Conservation (phyloP, 2,113 vertebrate genomes). For the Larimichthys crocea region DNA sequence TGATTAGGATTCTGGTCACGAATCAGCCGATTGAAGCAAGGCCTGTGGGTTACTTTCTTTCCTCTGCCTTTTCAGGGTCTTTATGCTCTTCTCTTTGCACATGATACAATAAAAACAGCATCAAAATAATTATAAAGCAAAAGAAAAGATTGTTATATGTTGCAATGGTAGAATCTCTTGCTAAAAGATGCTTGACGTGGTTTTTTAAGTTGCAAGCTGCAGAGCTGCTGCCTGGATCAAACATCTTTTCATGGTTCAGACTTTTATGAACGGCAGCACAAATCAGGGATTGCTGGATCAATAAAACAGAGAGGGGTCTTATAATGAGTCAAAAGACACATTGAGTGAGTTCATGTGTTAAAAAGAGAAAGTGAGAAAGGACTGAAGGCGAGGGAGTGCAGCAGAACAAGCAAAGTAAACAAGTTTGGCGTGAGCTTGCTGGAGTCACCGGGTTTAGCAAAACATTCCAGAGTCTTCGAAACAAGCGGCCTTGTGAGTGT, state of each 20-base stretch:
- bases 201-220: not conserved
- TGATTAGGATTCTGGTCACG: conserved; percentile 30
- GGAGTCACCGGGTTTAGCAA: conserved; percentile 85
- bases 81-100: not conserved
- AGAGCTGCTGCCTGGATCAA: conserved; percentile 10
- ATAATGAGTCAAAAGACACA: conserved; percentile 37
- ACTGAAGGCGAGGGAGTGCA: conserved; percentile 56
- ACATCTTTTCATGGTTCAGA: not conserved
- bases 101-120: not conserved
- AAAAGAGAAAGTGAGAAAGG: conserved; percentile 66
- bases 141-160: not conserved
- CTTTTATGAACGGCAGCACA: conserved; percentile 7
- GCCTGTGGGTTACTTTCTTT: not conserved
- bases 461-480: conserved; percentile 82
- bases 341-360: conserved; percentile 42
- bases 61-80: not conserved
- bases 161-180: not conserved
- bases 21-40: conserved; percentile 1
- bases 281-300: conserved; percentile 5
- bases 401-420: conserved; percentile 80
- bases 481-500: conserved; percentile 79
- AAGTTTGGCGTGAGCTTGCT: conserved; percentile 74
- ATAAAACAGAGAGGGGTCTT: conserved; percentile 28
- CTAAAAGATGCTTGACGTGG: not conserved
- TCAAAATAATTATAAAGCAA: not conserved